Evolutionary conservation across 2,888 invertebrate species (phyloP).

Genomic region (Bellardia bayeri): DNA sequence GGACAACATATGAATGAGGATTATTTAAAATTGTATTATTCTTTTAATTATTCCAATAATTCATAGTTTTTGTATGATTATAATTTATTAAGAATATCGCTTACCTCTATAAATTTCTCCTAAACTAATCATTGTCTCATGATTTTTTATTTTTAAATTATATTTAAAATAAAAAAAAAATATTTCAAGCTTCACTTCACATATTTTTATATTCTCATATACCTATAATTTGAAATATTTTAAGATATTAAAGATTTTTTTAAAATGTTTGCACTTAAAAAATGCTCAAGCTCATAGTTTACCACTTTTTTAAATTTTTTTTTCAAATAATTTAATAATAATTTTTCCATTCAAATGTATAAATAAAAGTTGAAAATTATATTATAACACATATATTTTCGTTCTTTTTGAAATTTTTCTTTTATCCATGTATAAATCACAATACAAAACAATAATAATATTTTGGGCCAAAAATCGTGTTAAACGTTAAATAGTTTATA

Average conservation of each 20-base stretch:
- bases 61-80: too few species aligned
- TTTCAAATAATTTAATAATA: conserved; percentile 30
- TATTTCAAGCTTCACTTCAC: too few species aligned
- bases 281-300: conserved; percentile 46
- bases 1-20: too few species aligned
- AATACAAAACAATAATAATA: conserved; percentile 73
- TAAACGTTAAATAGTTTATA: conserved; percentile 81
- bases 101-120: too few species aligned
- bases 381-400: conserved; percentile 65
- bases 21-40: too few species aligned
- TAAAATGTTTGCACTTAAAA: conserved; percentile 39
- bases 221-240: too few species aligned
- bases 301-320: conserved; percentile 8
- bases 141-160: too few species aligned
- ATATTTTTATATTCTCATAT: too few species aligned
- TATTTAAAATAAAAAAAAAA: too few species aligned
- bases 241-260: background rate
- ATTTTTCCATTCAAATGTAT: conserved; percentile 31
- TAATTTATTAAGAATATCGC: too few species aligned
- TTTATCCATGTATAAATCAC: conserved; percentile 76
- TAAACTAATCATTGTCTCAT: too few species aligned
- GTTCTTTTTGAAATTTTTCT: conserved; percentile 74
- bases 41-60: too few species aligned
- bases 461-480: conserved; percentile 78
- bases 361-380: conserved; percentile 45